Evolutionary conservation across 2,797 vertebrate genomes (phyloP), one percentile per base, ranked within the genome.

Genomic region (Phaenicophaeus curvirostris): DNA sequence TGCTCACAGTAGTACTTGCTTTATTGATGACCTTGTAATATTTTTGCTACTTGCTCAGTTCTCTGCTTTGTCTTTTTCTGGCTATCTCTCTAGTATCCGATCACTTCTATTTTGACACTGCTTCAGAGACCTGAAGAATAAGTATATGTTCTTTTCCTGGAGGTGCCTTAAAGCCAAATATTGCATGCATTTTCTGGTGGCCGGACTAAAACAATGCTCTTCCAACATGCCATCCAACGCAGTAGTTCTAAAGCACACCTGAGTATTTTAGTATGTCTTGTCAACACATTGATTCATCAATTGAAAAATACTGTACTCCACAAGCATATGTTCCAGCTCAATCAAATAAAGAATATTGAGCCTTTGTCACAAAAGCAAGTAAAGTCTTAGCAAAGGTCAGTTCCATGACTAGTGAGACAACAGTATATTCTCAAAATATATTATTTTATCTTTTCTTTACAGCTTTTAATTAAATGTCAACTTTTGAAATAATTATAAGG

Each of bases 401-500:
- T 61, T 95, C 72, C 59, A 54, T 84, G 79, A 69, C 12, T 75
- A 94, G 62, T 53, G 9, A 97, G 30, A 58, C 62, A 89, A 71
- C 25, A 78, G 48, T 25, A 80, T 8, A 10, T 91, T 94, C 90
- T 72, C 73, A 87, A 96, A 97, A 95, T 31, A 68, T 13, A 41
- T 79, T 59, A 82, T 80, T 96, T 91, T 72, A 71, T 81, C 23
- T 89, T 81, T 53, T 95, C 37, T 90, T 80, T 85, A 72, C 16
- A 12, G 4, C 23, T 61, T 53, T 93, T 63, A 93, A 85, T 88
- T 87, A 58, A 87, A 94, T 93, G 72, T 80, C 84, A 91, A 44
- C 80, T 95, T 95, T 65, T n/a, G 27, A 81, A 57, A 44, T 94
- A 83, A 94, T 90, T 94, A 18, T 17, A 35, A 78, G n/a, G 69